Evolutionary conservation across 2,113 vertebrate genomes (phyloP), one percentile per base, ranked within the genome.

Genomic region (Oreochromis tanganicae): DNA sequence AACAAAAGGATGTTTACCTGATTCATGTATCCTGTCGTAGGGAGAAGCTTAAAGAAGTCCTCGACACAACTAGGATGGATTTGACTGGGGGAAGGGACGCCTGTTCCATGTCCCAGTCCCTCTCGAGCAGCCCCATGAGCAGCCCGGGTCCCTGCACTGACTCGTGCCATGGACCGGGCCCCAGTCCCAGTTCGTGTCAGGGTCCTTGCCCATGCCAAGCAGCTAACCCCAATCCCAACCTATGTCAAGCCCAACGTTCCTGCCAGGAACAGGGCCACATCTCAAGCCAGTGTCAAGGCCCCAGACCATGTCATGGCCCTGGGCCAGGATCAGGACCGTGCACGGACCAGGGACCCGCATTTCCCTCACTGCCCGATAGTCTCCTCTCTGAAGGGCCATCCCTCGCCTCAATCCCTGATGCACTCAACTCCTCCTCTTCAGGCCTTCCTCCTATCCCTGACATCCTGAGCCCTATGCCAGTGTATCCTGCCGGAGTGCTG

Each of bases 401-500:
- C 3, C 94, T 97, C 2, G 87, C 96, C 1, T 94, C 95, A 3
- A 96, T 96, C 14, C 92, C 96, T 0, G 96, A 96, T 27, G 71
- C 92, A 55, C 94, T 97, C 4, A 93, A 91, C 84, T 95, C 96
- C 71, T 95, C 95, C 4, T 93, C 91, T 38, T 88, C 95, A 0
- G 92, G 93, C 80, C 95, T 97, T 48, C 95, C 96, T 21, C 95
- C 95, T 1, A 96, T 97, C 82, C 94, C 95, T 0, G 96, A 97
- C 93, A 94, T 98, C 87, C 96, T 98, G 46, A 96, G 95, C 92
- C 92, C 96, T 1, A 90, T 95, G 84, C 95, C 97, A 0, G 98
- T 99, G 85, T 98, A 98, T 78, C 98, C 98, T 1, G 98, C 98
- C 1, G 97, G 98, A 34, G 96, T 99, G 61, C 97, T 99, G 89